phyloP scores from a whole-genome alignment of 2,888 invertebrate genomes.

The Girardia tigrina region DNA sequence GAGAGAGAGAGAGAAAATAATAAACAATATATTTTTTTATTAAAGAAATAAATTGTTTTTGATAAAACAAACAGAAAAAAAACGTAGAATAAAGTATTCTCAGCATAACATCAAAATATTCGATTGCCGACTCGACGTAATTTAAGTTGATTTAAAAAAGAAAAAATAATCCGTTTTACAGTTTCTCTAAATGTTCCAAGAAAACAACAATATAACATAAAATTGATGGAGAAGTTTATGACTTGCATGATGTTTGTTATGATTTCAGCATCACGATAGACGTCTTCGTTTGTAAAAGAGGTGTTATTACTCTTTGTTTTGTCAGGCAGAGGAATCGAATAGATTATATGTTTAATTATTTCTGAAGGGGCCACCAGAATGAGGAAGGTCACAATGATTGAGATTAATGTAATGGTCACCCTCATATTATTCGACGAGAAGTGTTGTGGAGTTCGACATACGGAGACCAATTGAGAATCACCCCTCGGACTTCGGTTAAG shows the following conservation, averaged over 20 bases:
- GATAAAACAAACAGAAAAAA: too few species aligned
- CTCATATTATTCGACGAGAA: neutral
- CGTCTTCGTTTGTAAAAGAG: neutral
- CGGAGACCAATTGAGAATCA: neutral
- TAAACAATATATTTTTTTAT: too few species aligned
- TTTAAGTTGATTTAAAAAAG: neutral
- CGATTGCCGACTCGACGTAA: neutral
- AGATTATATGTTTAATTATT: slow-evolving; percentile 39
- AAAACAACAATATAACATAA: slow-evolving; percentile 66
- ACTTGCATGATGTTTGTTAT: slow-evolving; percentile 63
- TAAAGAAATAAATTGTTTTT: too few species aligned
- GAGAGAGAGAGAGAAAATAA: too few species aligned
- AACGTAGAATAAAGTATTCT: too few species aligned
- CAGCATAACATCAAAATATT: too few species aligned
- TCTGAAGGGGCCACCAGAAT: slow-evolving; percentile 40
- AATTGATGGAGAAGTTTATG: slow-evolving; percentile 64
- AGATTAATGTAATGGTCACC: slow-evolving; percentile 39
- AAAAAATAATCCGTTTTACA: neutral
- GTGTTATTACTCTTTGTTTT: neutral
- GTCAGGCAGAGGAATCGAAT: neutral
- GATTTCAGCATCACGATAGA: slow-evolving; percentile 41
- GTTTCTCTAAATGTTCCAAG: slow-evolving; percentile 65
- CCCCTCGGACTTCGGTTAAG: neutral
- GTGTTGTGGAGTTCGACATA: neutral
- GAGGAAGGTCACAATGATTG: slow-evolving; percentile 40